Base-by-base conservation (phyloP, 2,113 vertebrate species). In the Seriola dumerili region DNA sequence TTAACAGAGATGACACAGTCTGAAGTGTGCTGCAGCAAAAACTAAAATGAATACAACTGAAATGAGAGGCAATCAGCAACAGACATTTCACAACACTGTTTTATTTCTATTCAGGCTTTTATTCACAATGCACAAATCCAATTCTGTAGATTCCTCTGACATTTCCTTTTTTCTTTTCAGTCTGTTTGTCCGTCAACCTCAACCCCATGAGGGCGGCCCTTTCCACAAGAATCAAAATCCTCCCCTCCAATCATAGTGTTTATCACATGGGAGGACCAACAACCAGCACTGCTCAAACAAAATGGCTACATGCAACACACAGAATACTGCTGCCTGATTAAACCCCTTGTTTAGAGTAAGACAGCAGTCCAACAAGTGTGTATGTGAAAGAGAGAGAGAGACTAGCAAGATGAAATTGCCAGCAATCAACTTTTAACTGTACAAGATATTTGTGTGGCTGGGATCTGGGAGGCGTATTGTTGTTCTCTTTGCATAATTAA, bases 1-100 rank as follows among this genome's bases (percentile, higher is more conserved):
- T 85, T 55, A 78, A 73, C 69, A 89, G 69, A 90, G 89, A 91
- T 85, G 69, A 64, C 48, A 59, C 66, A 46, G 32, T 36, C 3
- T 50, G 19, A 64, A 58, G n/a, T 68, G 9, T 54, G 14, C 13
- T 84, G 50, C 50, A 64, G 55, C 78, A 64, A 66, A 73, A 76
- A 85, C 71, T 65, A 69, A 61, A 67, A 64, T 81, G 14, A 83
- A 76, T 71, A 72, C 62, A 84, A 55, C 69, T 76, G 61, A 80
- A 83, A 79, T 29, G 29, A 81, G 73, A 78, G 67, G 66, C 74
- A 85, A 84, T 81, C 73, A 86, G 67, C 8, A 70, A 38, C 38
- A 84, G 63, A 72, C 67, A 81, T 81, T 76, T 67, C 63, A 58
- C 66, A 92, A 70, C n/a, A 42, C 62, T 61, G 14, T 68, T 74